Base-by-base conservation (phyloP, 2,113 vertebrate species). In the Neolamprologus cancellatus region DNA sequence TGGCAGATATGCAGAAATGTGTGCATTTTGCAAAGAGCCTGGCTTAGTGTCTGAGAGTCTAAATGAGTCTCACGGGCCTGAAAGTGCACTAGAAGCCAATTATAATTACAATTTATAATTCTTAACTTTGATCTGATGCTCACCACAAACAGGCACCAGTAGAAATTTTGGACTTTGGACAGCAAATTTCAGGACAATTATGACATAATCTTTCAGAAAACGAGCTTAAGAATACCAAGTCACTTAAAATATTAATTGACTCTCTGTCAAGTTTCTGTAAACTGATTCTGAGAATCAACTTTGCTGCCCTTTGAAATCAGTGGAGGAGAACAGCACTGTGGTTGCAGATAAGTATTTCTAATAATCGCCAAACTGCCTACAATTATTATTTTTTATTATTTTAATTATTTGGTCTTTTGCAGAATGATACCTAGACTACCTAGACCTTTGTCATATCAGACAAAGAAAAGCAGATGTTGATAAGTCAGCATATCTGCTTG, bases 31-130 rank as follows among this genome's bases (percentile, higher is more conserved):
- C 53, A 1, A 25, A 14, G 23, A 55, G 53, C 7, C 53, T 55
- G 4, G 7, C 23, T 55, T 25, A 55, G 53, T 55, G 53, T 55
- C 53, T 8, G 53, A 55, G 53, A 55, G 23, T 25, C 53, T 55
- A 55, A 55, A 55, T 55, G 53, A 55, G 12, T 25, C 53, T 55
- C 53, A 55, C 1, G 6, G 23, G 23, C 2, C 53, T 25, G 23
- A 55, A 55, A 55, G 23, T 55, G 12, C 23, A 25, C 20, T 14
- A 55, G 23, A 57, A 57, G 54, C 54, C 4, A 28, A 55, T 28
- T 28, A 28, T 15, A 8, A 55, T 1, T 28, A 57, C 0, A 0
- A 57, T 57, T 28, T 15, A 28, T 57, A 30, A 57, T 57, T 57
- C 54, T 57, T 30, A 57, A 57, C 54, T 57, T 57, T 55, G 54